Percentiles rank a stretch among this genome's conserved stretches.
Conservation (phyloP, 2,888 invertebrate species). For the Epistrophe grossulariae region DNA sequence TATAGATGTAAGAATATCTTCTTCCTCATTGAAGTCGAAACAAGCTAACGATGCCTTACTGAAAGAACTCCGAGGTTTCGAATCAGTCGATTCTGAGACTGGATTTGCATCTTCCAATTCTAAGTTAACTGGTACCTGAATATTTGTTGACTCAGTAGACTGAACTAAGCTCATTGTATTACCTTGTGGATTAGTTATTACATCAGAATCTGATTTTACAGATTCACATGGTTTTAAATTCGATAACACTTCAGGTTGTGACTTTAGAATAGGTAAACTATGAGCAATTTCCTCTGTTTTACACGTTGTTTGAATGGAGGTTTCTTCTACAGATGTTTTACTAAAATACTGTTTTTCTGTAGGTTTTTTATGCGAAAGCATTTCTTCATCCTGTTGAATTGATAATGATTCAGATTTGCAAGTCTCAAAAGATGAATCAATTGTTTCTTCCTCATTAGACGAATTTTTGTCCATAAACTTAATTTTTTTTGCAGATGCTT, state of each 20-base stretch:
- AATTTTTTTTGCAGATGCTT: neutral
- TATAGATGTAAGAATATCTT: slow-evolving; percentile 84
- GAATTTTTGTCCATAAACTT: neutral
- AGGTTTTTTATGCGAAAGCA: neutral
- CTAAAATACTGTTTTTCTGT: neutral
- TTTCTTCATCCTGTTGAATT: neutral
- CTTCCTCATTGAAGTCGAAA: slow-evolving; percentile 92
- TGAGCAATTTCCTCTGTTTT: neutral
- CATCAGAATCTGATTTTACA: neutral
- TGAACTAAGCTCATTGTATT: neutral
- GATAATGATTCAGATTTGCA: neutral
- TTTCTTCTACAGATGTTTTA: neutral
- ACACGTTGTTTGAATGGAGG: neutral
- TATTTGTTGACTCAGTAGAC: slow-evolving; percentile 2
- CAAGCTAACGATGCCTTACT: slow-evolving; percentile 85
- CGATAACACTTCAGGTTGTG: neutral
- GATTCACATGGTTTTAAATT: neutral
- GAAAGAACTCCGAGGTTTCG: slow-evolving; percentile 19
- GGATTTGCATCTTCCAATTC: neutral
- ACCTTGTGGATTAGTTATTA: neutral
- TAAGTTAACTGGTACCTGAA: neutral
- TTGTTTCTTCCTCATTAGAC: neutral
- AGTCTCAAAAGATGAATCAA: neutral
- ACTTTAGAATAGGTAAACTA: neutral
- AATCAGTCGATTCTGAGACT: neutral